phyloP scores from a whole-genome alignment of 1,140 invertebrate species.

The Drosophila suzukii region DNA sequence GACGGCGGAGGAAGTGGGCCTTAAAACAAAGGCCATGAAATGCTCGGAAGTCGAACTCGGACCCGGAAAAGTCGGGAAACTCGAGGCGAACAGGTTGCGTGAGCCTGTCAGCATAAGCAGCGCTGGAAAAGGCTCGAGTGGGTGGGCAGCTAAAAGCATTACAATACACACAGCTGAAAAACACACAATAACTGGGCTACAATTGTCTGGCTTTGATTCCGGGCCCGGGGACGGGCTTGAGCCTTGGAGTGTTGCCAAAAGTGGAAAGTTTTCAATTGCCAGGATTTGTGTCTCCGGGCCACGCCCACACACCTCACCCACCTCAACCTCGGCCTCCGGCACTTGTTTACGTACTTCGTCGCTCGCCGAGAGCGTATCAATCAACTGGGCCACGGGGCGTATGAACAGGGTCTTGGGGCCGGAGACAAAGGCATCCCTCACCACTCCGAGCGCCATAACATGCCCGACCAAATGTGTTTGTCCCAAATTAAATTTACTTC shows the following conservation, averaged over 20 bases:
- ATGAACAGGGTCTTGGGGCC: slow-evolving; percentile 12
- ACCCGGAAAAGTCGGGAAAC: slow-evolving; percentile 17
- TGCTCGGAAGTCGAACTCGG: slow-evolving; percentile 28
- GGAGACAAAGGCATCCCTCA: slow-evolving; percentile 3
- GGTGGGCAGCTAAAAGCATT: slow-evolving; percentile 27
- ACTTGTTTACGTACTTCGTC: slow-evolving; percentile 53
- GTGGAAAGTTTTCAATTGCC: slow-evolving; percentile 66
- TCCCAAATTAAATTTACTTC: slow-evolving; percentile 32
- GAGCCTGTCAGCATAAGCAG: slow-evolving; percentile 42
- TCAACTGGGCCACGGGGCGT: slow-evolving; percentile 57
- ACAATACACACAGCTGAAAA: slow-evolving; percentile 30
- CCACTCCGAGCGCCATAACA: slow-evolving; percentile 13
- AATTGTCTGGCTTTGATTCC: slow-evolving; percentile 51
- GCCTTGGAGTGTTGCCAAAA: slow-evolving; percentile 52
- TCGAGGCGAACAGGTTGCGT: slow-evolving; percentile 16
- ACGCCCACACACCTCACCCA: slow-evolving; percentile 10
- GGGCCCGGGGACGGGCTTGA: background rate
- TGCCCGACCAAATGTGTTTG: slow-evolving; percentile 34
- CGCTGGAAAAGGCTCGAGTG: slow-evolving; percentile 33
- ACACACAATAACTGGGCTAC: slow-evolving; percentile 47
- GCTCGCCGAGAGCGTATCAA: slow-evolving; percentile 53
- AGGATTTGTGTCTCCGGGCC: slow-evolving; percentile 35
- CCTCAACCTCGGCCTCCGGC: background rate
- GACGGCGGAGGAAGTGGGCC: slow-evolving; percentile 11
- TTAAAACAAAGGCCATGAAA: slow-evolving; percentile 54